Base-by-base conservation (phyloP, 2,797 vertebrate genomes). In the Rhabdophis nuchalis region DNA sequence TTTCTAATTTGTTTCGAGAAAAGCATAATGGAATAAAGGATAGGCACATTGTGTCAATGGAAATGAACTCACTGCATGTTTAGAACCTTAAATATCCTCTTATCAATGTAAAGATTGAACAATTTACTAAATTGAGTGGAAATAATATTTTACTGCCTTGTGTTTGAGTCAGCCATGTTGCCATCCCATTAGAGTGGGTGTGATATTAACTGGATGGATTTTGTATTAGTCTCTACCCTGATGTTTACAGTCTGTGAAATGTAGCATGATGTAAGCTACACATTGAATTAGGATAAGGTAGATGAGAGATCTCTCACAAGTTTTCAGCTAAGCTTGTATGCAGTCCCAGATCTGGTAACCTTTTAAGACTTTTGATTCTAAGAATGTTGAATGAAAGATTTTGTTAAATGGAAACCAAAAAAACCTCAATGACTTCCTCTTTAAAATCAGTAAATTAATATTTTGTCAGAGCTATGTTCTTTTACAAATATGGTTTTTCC, bases 381-480 rank as follows among this genome's bases (percentile, higher is more conserved):
- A 50, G 82, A 86, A 27, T 13, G 27, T 87, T 18, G 29, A 8
- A 20, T 85, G 41, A 41, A 58, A 90, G 18, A 68, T 32, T 90
- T 91, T 20, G 85, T 89, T 64, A 86, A 85, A 90, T 58, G 54
- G 53, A 77, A 91, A n/a, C 23, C 85, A 77, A 13, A 88, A 61
- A 68, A 56, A 85, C 52, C 77, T 93, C 89, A 8, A 77, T 54
- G 52, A 92, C 90, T 64, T 41, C 32, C 64, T 53, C 7, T n/a
- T 87, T 89, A 58, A 6, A 41, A 87, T 64, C 41, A 58, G 7
- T 85, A 50, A 57, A 13, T 88, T 93, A 92, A 90, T 86, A 77
- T 91, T 54, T 93, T 93, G 94, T 89, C 93, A 60, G 29, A 93
- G 87, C 36, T 91, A 57, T 57, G 60, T 77, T 85, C 50, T 50